These are phyloP conservation scores for Blastomussa wellsi DNA, from an alignment of 92 coral and sea anemone species.

Conservation along the genomic window DNA sequence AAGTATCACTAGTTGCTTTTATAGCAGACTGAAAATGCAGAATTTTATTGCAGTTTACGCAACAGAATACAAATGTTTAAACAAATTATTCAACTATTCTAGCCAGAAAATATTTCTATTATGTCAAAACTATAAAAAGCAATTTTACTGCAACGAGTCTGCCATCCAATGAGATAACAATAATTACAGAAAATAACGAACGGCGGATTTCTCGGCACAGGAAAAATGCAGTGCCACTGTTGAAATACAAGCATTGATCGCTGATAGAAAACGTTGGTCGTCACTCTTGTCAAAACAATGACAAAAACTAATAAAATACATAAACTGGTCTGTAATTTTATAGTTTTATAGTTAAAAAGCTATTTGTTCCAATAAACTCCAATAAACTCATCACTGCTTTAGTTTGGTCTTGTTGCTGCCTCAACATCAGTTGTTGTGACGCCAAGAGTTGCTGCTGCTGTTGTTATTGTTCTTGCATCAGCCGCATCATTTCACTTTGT, in stretches of 20 bases:
- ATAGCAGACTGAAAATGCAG: no score
- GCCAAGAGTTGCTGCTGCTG: slow-evolving; percentile 42
- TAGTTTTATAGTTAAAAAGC: slow-evolving; percentile 1
- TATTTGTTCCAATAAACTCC: slow-evolving; percentile 29
- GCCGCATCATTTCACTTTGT: slow-evolving; percentile 46
- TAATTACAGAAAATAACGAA: slow-evolving; percentile 8
- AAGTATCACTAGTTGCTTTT: no score
- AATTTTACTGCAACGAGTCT: no score
- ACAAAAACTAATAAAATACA: slow-evolving; percentile 28
- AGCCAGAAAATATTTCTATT: no score
- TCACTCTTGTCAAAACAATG: slow-evolving; percentile 26
- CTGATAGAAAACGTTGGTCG: slow-evolving; percentile 39
- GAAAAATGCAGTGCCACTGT: slow-evolving; percentile 37
- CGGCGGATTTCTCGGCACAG: slow-evolving; percentile 8
- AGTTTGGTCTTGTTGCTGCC: slow-evolving; percentile 45
- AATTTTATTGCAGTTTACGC: no score
- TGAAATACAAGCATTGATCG: slow-evolving; percentile 32
- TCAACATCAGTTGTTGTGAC: slow-evolving; percentile 44
- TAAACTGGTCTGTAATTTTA: slow-evolving; percentile 23
- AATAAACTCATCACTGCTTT: slow-evolving; percentile 43
- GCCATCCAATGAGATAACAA: no score
- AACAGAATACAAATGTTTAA: no score
- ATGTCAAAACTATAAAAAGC: no score
- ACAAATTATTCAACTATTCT: no score
- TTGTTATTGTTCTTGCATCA: slow-evolving; percentile 46